Base-by-base conservation (phyloP, 1,140 invertebrate species). In the Argopecten irradians region DNA sequence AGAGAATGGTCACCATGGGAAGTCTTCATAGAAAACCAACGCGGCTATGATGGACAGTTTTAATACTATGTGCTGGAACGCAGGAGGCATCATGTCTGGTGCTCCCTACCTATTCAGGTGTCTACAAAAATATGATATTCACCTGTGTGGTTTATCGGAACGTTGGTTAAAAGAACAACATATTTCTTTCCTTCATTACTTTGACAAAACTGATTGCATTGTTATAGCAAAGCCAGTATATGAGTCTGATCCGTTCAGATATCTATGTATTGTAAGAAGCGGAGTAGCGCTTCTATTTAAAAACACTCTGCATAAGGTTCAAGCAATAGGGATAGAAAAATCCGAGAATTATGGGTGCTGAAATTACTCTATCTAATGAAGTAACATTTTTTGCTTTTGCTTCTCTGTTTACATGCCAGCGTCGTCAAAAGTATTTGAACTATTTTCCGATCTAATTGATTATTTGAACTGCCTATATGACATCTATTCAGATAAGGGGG, bases 31-130 rank as follows among this genome's bases (percentile, higher is more conserved):
- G 82, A 71, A 7, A 43, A 86, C 32, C 34, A n/a, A 86, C 34
- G 71, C 34, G 11, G 22, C 5, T 46, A 46, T n/a, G n/a, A n/a
- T n/a, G 39, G 39, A 71, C 34, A 22, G 9, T 13, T 34, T 87
- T 28, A 82, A 83, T 32, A 83, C 82, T 3, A 43, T 16, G 22
- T 87, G 86, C 39, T 87, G 71, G 86, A 87, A 87, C 71, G 36
- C 34, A 41, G 33, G 34, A 16, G 71, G 86, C 2, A 43, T 83
- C 7, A 83, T 86, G 85, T 41, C 85, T 34, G 85, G 43, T 19
- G 33, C 32, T 5, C 85, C 43, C 0, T 86, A 86, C 32, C 43
- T 87, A 28, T 0, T 55, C 35, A 32, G 39, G 22, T 41, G 43
- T 1, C 32, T 87, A 83, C 34, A 83, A 28, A 34, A 32, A 9